phyloP scores from a whole-genome alignment of 1,140 invertebrate species.

The Eupristina koningsbergeri region DNA sequence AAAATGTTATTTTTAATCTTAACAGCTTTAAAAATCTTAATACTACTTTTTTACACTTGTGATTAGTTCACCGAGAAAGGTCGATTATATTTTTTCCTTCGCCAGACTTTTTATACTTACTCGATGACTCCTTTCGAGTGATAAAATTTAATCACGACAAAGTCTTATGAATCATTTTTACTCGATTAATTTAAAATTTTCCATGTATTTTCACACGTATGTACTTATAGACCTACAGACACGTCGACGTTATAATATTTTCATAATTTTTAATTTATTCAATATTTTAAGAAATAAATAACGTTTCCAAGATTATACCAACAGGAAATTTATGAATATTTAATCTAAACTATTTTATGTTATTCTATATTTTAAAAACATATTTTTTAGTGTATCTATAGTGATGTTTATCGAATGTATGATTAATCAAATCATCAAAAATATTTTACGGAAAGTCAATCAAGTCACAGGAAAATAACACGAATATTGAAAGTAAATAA shows the following conservation, averaged over 20 bases:
- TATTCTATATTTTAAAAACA: not conserved
- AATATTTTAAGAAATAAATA: not conserved
- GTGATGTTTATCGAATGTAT: not conserved
- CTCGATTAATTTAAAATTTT: conserved; percentile 6
- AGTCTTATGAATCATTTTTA: conserved; percentile 14
- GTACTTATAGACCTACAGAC: not conserved
- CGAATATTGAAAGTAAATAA: not conserved
- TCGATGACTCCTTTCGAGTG: not conserved
- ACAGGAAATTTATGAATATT: not conserved
- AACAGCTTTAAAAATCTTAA: conserved; percentile 1
- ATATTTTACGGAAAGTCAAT: not conserved
- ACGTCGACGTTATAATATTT: not conserved
- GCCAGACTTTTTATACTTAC: not conserved
- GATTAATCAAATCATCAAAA: not conserved
- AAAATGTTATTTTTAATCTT: conserved; percentile 6
- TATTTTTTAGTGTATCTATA: not conserved
- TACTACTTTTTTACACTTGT: not conserved
- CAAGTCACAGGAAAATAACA: not conserved
- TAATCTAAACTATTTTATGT: not conserved
- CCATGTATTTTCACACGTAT: conserved; percentile 1
- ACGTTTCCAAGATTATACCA: no score
- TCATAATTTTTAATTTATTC: not conserved
- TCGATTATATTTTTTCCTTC: not conserved
- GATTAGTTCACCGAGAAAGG: not conserved
- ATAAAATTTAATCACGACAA: conserved; percentile 10